A percentile compares a stretch with the other conserved stretches of the same genome.
These are phyloP conservation scores for Oxystoma pomonae DNA, from an alignment of 2,888 invertebrate species.

Conservation along the genomic window DNA sequence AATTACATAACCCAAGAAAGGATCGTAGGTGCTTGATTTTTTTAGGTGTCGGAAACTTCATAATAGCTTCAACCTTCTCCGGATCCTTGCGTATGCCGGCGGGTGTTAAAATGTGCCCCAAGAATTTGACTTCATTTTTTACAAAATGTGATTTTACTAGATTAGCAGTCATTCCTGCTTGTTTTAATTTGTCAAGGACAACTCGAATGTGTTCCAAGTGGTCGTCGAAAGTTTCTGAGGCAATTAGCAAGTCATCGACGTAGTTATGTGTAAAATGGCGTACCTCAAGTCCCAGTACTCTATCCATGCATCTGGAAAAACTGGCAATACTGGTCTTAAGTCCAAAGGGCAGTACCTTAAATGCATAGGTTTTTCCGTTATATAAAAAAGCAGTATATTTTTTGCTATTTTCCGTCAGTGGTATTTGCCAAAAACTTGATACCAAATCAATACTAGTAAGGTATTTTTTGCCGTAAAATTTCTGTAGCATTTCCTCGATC, in stretches of 20 bases:
- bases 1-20: conserved; percentile 24
- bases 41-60: conserved; percentile 16
- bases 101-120: no score
- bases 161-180: conserved; percentile 28
- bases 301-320: conserved; percentile 22
- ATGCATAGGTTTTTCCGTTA: no score
- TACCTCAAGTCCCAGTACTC: conserved; percentile 29
- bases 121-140: conserved; percentile 21
- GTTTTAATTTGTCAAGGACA: conserved; percentile 24
- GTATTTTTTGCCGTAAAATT: no score
- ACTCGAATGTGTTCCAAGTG: conserved; percentile 27
- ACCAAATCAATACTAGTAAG: no score
- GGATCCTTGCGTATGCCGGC: no score
- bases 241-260: conserved; percentile 35
- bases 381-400: no score
- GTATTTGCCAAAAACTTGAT: no score
- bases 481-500: no score
- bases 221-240: conserved; percentile 26
- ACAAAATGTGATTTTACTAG: conserved; percentile 30
- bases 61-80: conserved; percentile 20
- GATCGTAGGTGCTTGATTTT: conserved; percentile 18
- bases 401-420: no score
- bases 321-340: no score
- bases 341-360: no score
- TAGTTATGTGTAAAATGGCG: conserved; percentile 30